phyloP scores from a whole-genome alignment of 1,140 invertebrate genomes.

The Anagrus nilaparvatae region DNA sequence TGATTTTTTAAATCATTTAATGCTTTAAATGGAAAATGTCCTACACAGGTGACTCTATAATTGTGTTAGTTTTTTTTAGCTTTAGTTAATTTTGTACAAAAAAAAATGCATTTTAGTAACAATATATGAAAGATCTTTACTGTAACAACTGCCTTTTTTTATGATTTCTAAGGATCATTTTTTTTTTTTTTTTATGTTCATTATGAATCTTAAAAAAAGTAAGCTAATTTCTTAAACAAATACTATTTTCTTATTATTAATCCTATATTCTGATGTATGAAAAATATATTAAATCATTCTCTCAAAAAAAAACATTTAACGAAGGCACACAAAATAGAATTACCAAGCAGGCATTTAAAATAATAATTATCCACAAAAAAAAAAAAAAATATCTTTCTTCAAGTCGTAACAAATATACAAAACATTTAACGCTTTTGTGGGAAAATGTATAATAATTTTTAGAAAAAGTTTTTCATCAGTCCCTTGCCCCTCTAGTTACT shows the following conservation, averaged over 20 bases:
- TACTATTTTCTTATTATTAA: no score
- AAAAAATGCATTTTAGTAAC: background rate
- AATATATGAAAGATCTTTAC: slow-evolving; percentile 1
- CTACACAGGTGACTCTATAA: slow-evolving; percentile 5
- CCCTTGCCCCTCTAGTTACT: no score
- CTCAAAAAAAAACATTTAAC: slow-evolving; percentile 11
- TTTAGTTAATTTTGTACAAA: slow-evolving; percentile 1
- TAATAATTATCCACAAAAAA: slow-evolving; percentile 36
- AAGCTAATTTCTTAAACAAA: slow-evolving; percentile 2
- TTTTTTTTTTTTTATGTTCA: slow-evolving; percentile 4
- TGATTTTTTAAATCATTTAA: slow-evolving; percentile 37
- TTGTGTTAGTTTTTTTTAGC: slow-evolving; percentile 5
- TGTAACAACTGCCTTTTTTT: slow-evolving; percentile 9
- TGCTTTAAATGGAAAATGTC: slow-evolving; percentile 22
- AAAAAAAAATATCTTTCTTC: slow-evolving; percentile 30
- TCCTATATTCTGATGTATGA: no score
- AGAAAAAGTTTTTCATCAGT: no score
- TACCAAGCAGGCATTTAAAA: slow-evolving; percentile 35
- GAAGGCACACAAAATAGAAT: slow-evolving; percentile 37
- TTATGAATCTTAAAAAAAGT: no score
- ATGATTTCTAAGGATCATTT: slow-evolving; percentile 1
- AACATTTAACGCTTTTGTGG: slow-evolving; percentile 35
- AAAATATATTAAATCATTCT: slow-evolving; percentile 2
- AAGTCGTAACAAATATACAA: slow-evolving; percentile 40
- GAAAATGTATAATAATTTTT: slow-evolving; percentile 37